Percentiles rank a stretch among this genome's conserved stretches.
These are phyloP conservation scores for Mystacornis crossleyi DNA, from an alignment of 2,113 vertebrate genomes.

Conservation along the genomic window DNA sequence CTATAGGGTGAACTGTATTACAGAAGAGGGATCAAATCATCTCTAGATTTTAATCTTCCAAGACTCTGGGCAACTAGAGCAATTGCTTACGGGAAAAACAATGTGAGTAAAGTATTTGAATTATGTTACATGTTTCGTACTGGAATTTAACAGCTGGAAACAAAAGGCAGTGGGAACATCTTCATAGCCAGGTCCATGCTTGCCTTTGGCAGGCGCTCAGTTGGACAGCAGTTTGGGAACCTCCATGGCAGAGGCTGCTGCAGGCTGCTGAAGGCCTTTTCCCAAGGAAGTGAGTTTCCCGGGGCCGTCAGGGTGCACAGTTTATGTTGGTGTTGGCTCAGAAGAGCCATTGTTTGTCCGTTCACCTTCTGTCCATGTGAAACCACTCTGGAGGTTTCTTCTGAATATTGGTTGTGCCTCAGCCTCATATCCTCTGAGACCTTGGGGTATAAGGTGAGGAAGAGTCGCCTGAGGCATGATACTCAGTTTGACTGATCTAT, in stretches of 20 bases:
- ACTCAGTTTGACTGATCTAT: not conserved
- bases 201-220: not conserved
- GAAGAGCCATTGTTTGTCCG: not conserved
- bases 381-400: not conserved
- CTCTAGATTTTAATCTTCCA: not conserved
- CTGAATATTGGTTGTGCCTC: not conserved
- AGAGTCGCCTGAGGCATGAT: not conserved
- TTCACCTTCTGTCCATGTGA: not conserved
- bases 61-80: not conserved
- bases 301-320: not conserved
- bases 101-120: not conserved
- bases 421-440: not conserved
- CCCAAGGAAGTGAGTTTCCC: not conserved
- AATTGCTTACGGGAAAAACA: not conserved
- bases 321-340: not conserved
- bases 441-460: not conserved
- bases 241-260: not conserved
- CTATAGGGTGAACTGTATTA: not conserved
- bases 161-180: not conserved
- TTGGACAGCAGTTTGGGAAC: not conserved
- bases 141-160: constrained; percentile 42
- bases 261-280: not conserved
- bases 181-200: not conserved
- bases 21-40: not conserved
- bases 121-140: not conserved